Evolutionary conservation across 2,888 invertebrate genomes (phyloP), one percentile per base, ranked within the genome.

Genomic region (Bibio marci): DNA sequence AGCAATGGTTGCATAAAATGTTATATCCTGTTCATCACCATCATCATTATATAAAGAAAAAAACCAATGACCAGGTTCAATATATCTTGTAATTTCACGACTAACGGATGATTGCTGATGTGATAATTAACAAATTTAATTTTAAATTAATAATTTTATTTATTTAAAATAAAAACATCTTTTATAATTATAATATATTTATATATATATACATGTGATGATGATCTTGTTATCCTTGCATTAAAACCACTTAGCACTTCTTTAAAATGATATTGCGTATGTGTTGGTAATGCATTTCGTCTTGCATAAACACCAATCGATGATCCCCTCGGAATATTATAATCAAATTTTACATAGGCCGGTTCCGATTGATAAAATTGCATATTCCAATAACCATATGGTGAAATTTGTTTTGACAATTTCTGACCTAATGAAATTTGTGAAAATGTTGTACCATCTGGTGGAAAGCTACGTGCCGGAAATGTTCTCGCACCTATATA

Each of bases 31-130:
- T 11, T 82, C 77, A 59, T 88, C 86, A 25, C 87, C 86, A 52
- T 88, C 87, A 59, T 97, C 97, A 61, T 97, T 97, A 66, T 94
- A 91, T 10, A 97, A 63, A 13, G 90, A 90, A 36, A 97, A 67
- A 61, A 91, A 94, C 94, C 95, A 97, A 52, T 88, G 83, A 5
- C 97, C 97, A 53, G 86, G 83, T 55, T 92, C 90, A 79, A 97
- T 80, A 61, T 88, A 92, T 56, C 92, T 85, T 3, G 88, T 86
- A 39, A 92, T 81, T 65, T 90, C 90, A 59, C 86, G 86, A 58
- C 85, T 85, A 46, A 88, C 81, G 19, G 80, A 80, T 30, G 86
- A 80, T 78, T 82, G 64, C 53, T 60, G 52, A 44, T 35, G 33
- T 10, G 15, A 32, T 22, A 6, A 22, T 22, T 22, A n/a, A n/a